Evolutionary conservation across 2,113 vertebrate genomes (phyloP).

Genomic region (Pseudorhombus dupliciocellatus): DNA sequence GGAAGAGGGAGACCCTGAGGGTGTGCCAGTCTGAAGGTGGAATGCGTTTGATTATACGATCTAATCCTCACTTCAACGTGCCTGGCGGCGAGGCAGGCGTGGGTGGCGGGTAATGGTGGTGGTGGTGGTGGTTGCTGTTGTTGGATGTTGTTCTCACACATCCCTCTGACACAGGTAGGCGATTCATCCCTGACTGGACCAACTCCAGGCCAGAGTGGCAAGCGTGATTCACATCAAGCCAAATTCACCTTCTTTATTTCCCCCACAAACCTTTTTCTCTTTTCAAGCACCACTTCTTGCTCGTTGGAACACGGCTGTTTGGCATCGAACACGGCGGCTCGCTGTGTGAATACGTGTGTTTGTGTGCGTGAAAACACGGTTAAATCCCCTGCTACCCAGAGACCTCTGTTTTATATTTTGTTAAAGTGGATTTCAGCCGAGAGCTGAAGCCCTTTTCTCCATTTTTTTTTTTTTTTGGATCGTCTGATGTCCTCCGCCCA

Average conservation of each 20-base stretch:
- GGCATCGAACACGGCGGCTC: slow-evolving; percentile 15
- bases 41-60: slow-evolving; percentile 59
- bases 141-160: slow-evolving; percentile 51
- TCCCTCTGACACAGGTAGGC: slow-evolving; percentile 71
- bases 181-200: slow-evolving; percentile 58
- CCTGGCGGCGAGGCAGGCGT: slow-evolving; percentile 53
- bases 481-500: slow-evolving; percentile 47
- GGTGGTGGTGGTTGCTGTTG: slow-evolving; percentile 25
- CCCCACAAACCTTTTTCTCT: slow-evolving; percentile 42
- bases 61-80: slow-evolving; percentile 50
- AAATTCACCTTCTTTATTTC: slow-evolving; percentile 54
- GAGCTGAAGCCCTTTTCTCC: slow-evolving; percentile 22
- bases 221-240: slow-evolving; percentile 72
- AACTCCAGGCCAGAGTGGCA: slow-evolving; percentile 54
- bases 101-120: slow-evolving; percentile 38
- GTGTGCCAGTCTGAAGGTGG: slow-evolving; percentile 64
- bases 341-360: slow-evolving; percentile 7
- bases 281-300: slow-evolving; percentile 53
- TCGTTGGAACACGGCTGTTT: slow-evolving; percentile 44
- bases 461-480: background rate
- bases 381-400: slow-evolving; percentile 57
- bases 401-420: slow-evolving; percentile 20
- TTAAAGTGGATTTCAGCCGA: slow-evolving; percentile 49
- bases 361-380: slow-evolving; percentile 3
- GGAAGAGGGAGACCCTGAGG: slow-evolving; percentile 49